Percentiles rank a stretch among this genome's conserved stretches.
Evolutionary conservation across 2,797 vertebrate genomes (phyloP).

Genomic region (Petrocephalus schoutedeni): DNA sequence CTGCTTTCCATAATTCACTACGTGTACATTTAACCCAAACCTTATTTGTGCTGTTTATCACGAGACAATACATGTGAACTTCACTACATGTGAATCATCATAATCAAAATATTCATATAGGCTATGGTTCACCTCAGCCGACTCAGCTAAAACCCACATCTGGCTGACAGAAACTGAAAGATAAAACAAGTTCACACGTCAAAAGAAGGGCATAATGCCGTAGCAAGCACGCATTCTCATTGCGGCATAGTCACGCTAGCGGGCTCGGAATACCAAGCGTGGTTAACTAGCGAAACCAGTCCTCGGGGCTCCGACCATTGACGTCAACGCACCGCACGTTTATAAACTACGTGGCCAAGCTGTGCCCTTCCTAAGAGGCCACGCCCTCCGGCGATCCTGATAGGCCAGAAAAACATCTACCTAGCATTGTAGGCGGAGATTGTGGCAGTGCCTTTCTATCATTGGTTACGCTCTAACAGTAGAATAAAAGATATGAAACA

Average conservation of each 20-base stretch:
- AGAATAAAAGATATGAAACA: neutral
- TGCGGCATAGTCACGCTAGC: neutral
- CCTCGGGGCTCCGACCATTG: slow-evolving; percentile 35
- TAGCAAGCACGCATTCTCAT: neutral
- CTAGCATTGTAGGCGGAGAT: neutral
- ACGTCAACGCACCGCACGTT: slow-evolving; percentile 53
- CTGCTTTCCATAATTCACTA: neutral
- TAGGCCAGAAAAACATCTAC: neutral
- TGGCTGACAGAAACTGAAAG: neutral
- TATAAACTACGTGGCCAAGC: slow-evolving; percentile 35
- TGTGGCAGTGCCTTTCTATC: slow-evolving; percentile 12
- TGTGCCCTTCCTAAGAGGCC: slow-evolving; percentile 23
- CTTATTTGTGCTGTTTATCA: neutral
- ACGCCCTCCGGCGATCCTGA: neutral
- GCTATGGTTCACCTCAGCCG: neutral
- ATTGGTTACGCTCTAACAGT: neutral
- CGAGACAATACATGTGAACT: neutral
- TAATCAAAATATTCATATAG: neutral
- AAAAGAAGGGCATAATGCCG: neutral
- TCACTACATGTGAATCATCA: neutral
- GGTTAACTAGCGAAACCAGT: neutral
- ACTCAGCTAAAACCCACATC: neutral
- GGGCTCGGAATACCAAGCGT: neutral
- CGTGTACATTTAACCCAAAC: neutral
- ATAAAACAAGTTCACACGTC: too few species aligned